These are phyloP conservation scores for Hypothenemus hampei DNA, from an alignment of 1,140 invertebrate genomes.

Conservation along the genomic window DNA sequence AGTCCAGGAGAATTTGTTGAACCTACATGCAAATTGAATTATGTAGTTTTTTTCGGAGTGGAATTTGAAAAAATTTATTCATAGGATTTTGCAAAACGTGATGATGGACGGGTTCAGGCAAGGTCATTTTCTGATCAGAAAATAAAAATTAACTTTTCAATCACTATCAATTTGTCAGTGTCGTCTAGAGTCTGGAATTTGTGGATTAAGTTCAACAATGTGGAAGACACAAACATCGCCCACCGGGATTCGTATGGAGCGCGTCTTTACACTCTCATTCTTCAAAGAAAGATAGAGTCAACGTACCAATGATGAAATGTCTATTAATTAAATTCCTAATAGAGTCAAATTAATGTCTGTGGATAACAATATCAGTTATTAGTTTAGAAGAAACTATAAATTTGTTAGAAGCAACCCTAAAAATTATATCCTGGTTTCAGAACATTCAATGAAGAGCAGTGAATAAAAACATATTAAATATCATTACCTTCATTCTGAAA, in stretches of 20 bases:
- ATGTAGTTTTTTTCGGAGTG: background rate
- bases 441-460: no score
- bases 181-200: slow-evolving; percentile 11
- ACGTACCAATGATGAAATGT: background rate
- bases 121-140: background rate
- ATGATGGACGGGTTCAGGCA: no score
- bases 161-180: background rate
- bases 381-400: no score
- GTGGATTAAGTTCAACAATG: slow-evolving; percentile 1
- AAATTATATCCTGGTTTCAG: no score
- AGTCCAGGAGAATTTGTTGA: slow-evolving; percentile 53
- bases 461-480: no score
- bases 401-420: no score
- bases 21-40: slow-evolving; percentile 7
- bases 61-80: background rate
- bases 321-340: background rate
- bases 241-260: no score
- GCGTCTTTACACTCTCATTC: background rate
- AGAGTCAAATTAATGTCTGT: background rate
- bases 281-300: background rate
- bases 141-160: background rate
- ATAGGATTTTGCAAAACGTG: background rate
- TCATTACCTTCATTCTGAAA: no score
- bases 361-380: no score
- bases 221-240: slow-evolving; percentile 13